These are phyloP conservation scores for Aplochiton taeniatus DNA, from an alignment of 2,797 vertebrate species.

Conservation along the genomic window DNA sequence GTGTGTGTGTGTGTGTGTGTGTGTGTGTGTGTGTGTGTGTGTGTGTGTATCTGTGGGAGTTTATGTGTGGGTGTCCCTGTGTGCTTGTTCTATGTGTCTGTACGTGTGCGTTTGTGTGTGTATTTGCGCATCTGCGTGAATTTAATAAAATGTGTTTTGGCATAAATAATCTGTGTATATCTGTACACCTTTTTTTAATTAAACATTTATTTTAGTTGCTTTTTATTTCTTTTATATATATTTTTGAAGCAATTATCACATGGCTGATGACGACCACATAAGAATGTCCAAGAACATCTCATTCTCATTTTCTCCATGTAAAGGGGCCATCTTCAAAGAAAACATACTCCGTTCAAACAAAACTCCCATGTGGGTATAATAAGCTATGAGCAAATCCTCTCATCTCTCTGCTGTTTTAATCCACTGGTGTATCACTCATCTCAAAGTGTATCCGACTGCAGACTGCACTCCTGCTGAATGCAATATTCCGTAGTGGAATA, in stretches of 20 bases:
- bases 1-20: background rate
- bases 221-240: no score
- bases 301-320: slow-evolving; percentile 28
- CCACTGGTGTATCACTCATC: background rate
- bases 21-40: background rate
- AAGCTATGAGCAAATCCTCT: background rate
- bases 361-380: slow-evolving; percentile 22
- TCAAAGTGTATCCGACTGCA: no score
- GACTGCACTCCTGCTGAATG: no score
- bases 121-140: no score
- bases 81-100: background rate
- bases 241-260: slow-evolving; percentile 17
- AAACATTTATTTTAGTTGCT: no score
- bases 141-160: no score
- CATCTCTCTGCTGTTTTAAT: background rate
- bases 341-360: slow-evolving; percentile 14
- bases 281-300: slow-evolving; percentile 16
- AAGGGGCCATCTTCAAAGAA: slow-evolving; percentile 13
- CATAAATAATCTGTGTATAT: no score
- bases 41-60: background rate
- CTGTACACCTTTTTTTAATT: no score
- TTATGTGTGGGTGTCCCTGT: background rate
- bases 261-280: slow-evolving; percentile 5
- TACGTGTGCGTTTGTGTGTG: no score
- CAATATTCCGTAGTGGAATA: no score